Base-by-base conservation (phyloP, 2,797 vertebrate genomes). In the Tragelaphus oryx region DNA sequence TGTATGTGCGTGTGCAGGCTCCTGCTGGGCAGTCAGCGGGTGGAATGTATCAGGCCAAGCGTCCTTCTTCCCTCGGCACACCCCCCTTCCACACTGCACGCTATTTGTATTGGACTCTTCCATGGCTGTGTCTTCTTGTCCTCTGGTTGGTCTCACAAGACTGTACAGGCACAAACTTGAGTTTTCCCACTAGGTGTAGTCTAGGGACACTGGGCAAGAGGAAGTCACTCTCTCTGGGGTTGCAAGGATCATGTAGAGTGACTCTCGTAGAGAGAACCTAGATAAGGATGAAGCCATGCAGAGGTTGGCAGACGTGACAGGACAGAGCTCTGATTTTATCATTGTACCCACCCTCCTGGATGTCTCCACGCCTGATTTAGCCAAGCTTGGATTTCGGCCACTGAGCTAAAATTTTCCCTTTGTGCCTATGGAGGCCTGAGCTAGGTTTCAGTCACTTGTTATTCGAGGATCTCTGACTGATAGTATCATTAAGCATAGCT, bases 381-480 rank as follows among this genome's bases (percentile, higher is more conserved):
- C 30, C n/a, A 71, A 54, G 55, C 17, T 57, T 93, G 60, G n/a
- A 28, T 94, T 95, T 91, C 75, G 22, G 20, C 54, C 52, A 48
- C 26, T 65, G 81, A 83, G 74, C 33, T 76, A 59, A 89, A 86
- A 89, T 57, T 83, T 90, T 74, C 33, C 26, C 82, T 80, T 93
- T 60, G 68, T 59, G 4, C 54, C 87, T 74, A 55, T 6, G 26
- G 65, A 92, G 18, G 44, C 68, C 41, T 33, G 75, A 95, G 54
- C 85, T 86, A 52, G 80, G 48, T 92, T 86, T 89, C 60, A 52
- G n/a, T 91, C 17, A 82, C 80, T 82, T 94, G 76, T 57, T 89
- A 87, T 86, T 76, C 41, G 83, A 92, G 93, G 75, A 59, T 22
- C 76, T 87, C 50, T 30, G 44, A 84, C 62, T 76, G 74, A 85